Percentiles rank a stretch among this genome's conserved stretches.
Conservation (phyloP, 2,888 invertebrate species). For the Drosophila neonasuta region DNA sequence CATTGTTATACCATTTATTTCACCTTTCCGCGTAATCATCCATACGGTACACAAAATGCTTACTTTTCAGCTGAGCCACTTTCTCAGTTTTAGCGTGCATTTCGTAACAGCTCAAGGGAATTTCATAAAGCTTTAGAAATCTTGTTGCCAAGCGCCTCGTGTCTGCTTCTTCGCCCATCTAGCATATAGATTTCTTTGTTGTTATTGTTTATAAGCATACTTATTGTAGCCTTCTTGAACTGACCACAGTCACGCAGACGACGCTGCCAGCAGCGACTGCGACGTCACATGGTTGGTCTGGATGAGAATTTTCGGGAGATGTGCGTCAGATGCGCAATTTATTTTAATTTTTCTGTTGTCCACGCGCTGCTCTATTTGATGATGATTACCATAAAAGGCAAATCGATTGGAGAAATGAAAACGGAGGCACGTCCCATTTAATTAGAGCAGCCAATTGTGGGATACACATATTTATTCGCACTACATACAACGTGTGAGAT, state of each 20-base stretch:
- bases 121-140: slow-evolving; percentile 33
- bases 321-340: slow-evolving; percentile 57
- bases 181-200: slow-evolving; percentile 24
- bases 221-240: slow-evolving; percentile 47
- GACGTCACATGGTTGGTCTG: slow-evolving; percentile 46
- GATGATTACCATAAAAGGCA: slow-evolving; percentile 3
- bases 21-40: slow-evolving; percentile 17
- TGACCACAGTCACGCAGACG: slow-evolving; percentile 68
- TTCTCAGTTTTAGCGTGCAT: slow-evolving; percentile 45
- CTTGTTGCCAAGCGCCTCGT: slow-evolving; percentile 60
- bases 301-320: slow-evolving; percentile 31
- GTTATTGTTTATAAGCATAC: slow-evolving; percentile 13
- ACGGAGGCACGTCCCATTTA: slow-evolving; percentile 68
- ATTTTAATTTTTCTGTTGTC: slow-evolving; percentile 70
- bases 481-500: not conserved
- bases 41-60: slow-evolving; percentile 8
- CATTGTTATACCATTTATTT: slow-evolving; percentile 23
- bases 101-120: slow-evolving; percentile 51
- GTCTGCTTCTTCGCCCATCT: not conserved
- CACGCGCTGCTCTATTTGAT: slow-evolving; percentile 28
- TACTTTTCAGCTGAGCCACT: slow-evolving; percentile 28
- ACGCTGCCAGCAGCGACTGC: slow-evolving; percentile 14
- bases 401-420: slow-evolving; percentile 34
- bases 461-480: slow-evolving; percentile 5
- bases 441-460: slow-evolving; percentile 47